These are phyloP conservation scores for Aspidiotus rigidus DNA, from an alignment of 2,888 invertebrate genomes.

Conservation along the genomic window DNA sequence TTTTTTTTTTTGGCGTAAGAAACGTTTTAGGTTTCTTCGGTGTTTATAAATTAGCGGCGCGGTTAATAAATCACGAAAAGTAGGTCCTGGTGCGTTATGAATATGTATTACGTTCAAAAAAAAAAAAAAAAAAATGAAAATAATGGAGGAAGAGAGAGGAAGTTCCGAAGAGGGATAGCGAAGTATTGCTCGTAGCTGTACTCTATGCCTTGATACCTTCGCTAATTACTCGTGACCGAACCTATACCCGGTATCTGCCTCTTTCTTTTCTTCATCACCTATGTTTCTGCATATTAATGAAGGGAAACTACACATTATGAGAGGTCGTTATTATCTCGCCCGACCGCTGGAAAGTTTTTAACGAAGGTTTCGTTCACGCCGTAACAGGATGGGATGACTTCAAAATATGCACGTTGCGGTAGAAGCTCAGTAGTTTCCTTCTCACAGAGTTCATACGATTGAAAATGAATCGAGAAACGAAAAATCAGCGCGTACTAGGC, in stretches of 20 bases:
- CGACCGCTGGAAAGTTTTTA: neutral
- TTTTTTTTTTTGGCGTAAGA: neutral
- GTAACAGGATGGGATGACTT: no score
- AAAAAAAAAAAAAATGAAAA: neutral
- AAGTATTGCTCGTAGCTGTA: slow-evolving; percentile 28
- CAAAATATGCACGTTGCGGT: no score
- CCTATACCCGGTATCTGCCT: slow-evolving; percentile 21
- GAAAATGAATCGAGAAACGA: no score
- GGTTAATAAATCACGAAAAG: slow-evolving; percentile 33
- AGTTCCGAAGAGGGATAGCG: neutral
- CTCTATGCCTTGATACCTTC: slow-evolving; percentile 22
- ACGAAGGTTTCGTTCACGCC: no score
- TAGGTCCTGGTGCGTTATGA: slow-evolving; percentile 30
- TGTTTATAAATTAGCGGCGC: slow-evolving; percentile 28
- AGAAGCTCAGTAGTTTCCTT: no score
- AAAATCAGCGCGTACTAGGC: no score
- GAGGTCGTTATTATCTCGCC: slow-evolving; percentile 2
- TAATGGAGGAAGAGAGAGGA: neutral
- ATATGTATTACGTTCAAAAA: slow-evolving; percentile 27
- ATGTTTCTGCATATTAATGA: slow-evolving; percentile 31
- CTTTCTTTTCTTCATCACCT: slow-evolving; percentile 14
- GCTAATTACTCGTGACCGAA: slow-evolving; percentile 33
- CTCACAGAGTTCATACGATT: no score
- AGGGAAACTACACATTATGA: slow-evolving; percentile 24
- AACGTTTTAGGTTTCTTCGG: slow-evolving; percentile 9